Percentiles rank a stretch among this genome's conserved stretches.
Evolutionary conservation across 1,140 invertebrate species (phyloP).

Genomic region (Andrena cerasifolii): DNA sequence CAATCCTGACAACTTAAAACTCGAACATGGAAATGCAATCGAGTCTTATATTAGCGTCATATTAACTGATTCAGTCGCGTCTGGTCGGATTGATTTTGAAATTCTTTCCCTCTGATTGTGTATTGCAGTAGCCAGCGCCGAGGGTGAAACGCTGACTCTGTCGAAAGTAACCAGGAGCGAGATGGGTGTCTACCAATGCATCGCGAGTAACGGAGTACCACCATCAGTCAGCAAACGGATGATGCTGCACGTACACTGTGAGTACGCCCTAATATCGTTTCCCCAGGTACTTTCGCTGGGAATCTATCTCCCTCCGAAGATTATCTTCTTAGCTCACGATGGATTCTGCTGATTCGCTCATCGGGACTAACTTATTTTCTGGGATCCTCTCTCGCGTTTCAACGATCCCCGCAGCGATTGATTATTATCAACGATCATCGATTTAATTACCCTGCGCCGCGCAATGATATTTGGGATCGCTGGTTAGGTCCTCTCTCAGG

Average conservation of each 20-base stretch:
- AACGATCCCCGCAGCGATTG: not conserved
- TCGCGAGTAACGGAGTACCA: constrained; percentile 89
- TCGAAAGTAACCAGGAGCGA: constrained; percentile 91
- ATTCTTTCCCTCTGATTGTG: constrained; percentile 32
- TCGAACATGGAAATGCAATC: not conserved
- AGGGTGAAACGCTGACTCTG: constrained; percentile 89
- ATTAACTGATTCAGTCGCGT: not conserved
- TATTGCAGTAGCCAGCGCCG: constrained; percentile 85
- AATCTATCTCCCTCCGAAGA: constrained; percentile 31
- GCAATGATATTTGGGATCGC: not conserved
- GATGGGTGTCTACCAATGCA: constrained; percentile 93
- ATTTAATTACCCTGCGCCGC: not conserved
- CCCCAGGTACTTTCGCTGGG: constrained; percentile 11
- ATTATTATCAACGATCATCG: not conserved
- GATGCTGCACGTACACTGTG: constrained; percentile 92
- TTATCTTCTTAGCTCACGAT: constrained; percentile 33
- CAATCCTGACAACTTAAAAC: no score
- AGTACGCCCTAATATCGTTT: constrained; percentile 82
- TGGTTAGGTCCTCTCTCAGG: not conserved
- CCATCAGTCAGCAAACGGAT: constrained; percentile 91
- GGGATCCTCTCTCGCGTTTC: not conserved
- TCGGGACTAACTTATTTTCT: not conserved
- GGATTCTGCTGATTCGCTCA: constrained; percentile 30
- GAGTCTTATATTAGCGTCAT: no score
- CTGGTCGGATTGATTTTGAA: constrained; percentile 11